Conservation (phyloP, 2,113 vertebrate genomes). For the Scolopax mira region DNA sequence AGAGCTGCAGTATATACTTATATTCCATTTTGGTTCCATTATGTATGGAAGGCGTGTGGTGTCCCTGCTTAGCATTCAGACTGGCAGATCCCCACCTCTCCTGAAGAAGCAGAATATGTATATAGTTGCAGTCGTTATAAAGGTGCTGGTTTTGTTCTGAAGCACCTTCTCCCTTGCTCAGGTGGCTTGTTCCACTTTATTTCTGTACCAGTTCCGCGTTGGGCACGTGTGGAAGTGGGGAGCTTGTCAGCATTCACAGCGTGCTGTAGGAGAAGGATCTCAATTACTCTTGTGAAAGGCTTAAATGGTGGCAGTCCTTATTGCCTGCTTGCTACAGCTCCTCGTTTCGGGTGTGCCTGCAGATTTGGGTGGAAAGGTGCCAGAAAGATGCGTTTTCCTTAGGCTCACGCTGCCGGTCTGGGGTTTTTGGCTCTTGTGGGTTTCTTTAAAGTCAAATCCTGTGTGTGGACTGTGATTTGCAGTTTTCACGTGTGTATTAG, state of each 20-base stretch:
- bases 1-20: neutral
- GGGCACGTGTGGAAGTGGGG: neutral
- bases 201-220: neutral
- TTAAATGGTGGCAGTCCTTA: neutral
- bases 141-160: neutral
- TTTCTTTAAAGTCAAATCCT: neutral
- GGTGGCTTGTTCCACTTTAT: neutral
- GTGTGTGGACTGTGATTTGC: neutral
- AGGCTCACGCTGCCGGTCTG: neutral
- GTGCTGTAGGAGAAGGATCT: neutral
- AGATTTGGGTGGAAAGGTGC: neutral
- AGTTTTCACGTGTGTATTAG: rapidly evolving
- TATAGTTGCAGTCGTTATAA: neutral
- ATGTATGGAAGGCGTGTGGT: neutral
- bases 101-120: neutral
- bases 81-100: conserved; percentile 1
- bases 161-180: neutral
- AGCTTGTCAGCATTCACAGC: neutral
- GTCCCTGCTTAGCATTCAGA: conserved; percentile 27
- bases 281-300: neutral
- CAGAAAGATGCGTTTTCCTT: neutral
- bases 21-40: neutral
- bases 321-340: rapidly evolving
- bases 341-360: rapidly evolving
- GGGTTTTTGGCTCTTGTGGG: neutral